Base-by-base conservation (phyloP, 2,888 invertebrate species). In the Balanococcus diminutus region DNA sequence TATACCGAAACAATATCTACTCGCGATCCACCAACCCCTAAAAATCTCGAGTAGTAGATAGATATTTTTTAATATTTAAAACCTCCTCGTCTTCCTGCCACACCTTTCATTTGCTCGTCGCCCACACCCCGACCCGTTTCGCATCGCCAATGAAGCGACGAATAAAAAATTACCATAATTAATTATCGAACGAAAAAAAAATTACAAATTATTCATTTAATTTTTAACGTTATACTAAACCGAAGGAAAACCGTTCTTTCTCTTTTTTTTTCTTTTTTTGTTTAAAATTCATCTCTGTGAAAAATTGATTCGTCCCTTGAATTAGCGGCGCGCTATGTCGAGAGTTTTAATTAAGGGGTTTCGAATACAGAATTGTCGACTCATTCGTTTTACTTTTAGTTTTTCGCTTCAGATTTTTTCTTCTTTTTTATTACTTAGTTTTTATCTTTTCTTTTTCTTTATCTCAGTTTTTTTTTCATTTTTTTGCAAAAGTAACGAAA, bases 81-180 rank as follows among this genome's bases (percentile, higher is more conserved):
- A 11, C 28, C 11, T 67, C 61, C 19, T 51, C 19, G 19, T 19
- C 19, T 51, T 51, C 19, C 19, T n/a, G 19, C 3, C 19, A n/a
- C 19, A 19, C 3, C 51, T n/a, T n/a, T n/a, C n/a, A n/a, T n/a
- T n/a, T n/a, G n/a, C n/a, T n/a, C n/a, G 5, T 5, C 51, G 51
- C 51, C n/a, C n/a, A 14, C 14, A 16, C 46, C 61, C 14, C 14
- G 28, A 67, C 25, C 61, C 11, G n/a, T n/a, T n/a, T n/a, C n/a
- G n/a, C n/a, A 67, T 25, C 61, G 61, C 28, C 61, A 67, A 67
- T 67, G 61, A 67, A 67, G 61, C 61, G 61, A 14, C 61, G 61
- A 67, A 67, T 67, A 67, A 67, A 67, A 67, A 67, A 67, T 67
- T 67, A 67, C 61, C 61, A 67, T 67, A 67, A 67, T 67, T 67